Evolutionary conservation across 2,888 invertebrate species (phyloP).

Genomic region (Callosobruchus maculatus): DNA sequence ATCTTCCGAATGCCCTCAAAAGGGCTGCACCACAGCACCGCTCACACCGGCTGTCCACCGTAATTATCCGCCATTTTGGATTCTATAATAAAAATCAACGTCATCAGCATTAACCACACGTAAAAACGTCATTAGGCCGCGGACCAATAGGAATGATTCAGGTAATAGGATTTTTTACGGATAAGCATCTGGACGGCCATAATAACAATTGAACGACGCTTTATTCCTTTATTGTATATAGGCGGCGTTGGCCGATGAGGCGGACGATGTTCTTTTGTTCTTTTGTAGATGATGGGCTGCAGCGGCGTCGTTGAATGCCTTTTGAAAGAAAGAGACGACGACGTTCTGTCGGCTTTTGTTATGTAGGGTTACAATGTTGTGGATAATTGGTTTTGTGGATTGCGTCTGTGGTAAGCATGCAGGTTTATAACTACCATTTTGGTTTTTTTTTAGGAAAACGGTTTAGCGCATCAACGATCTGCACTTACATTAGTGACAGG

Average conservation of each 20-base stretch:
- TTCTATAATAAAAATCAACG: slow-evolving; percentile 49
- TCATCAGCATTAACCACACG: slow-evolving; percentile 48
- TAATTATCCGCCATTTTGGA: slow-evolving; percentile 48
- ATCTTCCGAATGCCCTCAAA: not conserved
- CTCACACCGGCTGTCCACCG: slow-evolving; percentile 15
- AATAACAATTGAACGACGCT: slow-evolving; percentile 8
- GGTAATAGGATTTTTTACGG: slow-evolving; percentile 45
- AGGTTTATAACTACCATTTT: not conserved
- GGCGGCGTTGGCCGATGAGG: not conserved
- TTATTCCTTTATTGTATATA: slow-evolving; percentile 1
- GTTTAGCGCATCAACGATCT: not conserved
- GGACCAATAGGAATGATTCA: slow-evolving; percentile 44
- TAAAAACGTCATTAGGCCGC: slow-evolving; percentile 48
- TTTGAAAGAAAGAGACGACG: not conserved
- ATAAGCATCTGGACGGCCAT: slow-evolving; percentile 22
- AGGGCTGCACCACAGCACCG: not conserved
- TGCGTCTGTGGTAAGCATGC: not conserved
- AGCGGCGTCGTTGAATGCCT: not conserved
- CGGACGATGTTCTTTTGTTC: not conserved
- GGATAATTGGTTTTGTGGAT: not conserved
- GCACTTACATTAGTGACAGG: too few relatives aligned
- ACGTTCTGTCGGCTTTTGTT: not conserved
- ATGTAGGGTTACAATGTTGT: not conserved
- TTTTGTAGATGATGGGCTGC: not conserved
- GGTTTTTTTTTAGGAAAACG: not conserved